These are phyloP conservation scores for Ostrea edulis DNA, from an alignment of 1,140 invertebrate species.

Conservation along the genomic window DNA sequence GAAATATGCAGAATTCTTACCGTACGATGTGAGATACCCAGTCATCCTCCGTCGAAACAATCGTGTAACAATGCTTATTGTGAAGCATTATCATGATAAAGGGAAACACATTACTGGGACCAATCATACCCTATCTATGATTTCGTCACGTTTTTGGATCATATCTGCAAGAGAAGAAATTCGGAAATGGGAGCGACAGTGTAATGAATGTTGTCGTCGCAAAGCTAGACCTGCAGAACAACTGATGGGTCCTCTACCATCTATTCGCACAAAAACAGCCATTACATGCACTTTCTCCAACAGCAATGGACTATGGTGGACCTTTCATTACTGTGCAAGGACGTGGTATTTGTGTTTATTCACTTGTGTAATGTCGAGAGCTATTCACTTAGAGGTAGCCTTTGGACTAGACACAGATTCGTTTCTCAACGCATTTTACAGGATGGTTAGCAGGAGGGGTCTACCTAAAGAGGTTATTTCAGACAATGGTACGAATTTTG, in stretches of 20 bases:
- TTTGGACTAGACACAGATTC: not conserved
- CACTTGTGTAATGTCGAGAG: not conserved
- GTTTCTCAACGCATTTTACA: not conserved
- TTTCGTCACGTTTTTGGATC: conserved; percentile 44
- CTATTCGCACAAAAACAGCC: conserved; percentile 6
- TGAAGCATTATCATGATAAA: conserved; percentile 53
- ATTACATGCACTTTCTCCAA: no score
- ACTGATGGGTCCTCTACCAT: conserved; percentile 15
- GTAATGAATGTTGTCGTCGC: not conserved
- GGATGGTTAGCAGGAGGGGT: not conserved
- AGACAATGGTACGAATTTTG: no score
- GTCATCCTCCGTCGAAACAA: conserved; percentile 55
- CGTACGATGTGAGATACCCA: conserved; percentile 47
- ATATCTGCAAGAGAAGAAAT: conserved; percentile 41
- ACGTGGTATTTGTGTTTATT: not conserved
- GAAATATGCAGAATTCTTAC: conserved; percentile 37
- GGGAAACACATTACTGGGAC: not conserved
- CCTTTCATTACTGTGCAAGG: conserved; percentile 36
- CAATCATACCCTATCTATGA: conserved; percentile 10
- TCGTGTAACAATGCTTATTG: conserved; percentile 50
- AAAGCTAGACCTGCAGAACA: conserved; percentile 11
- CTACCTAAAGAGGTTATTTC: no score
- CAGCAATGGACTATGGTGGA: conserved; percentile 20
- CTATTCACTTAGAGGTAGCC: not conserved
- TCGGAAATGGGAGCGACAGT: not conserved